Base-by-base conservation (phyloP, 2,888 invertebrate species). In the Troides aeacus region DNA sequence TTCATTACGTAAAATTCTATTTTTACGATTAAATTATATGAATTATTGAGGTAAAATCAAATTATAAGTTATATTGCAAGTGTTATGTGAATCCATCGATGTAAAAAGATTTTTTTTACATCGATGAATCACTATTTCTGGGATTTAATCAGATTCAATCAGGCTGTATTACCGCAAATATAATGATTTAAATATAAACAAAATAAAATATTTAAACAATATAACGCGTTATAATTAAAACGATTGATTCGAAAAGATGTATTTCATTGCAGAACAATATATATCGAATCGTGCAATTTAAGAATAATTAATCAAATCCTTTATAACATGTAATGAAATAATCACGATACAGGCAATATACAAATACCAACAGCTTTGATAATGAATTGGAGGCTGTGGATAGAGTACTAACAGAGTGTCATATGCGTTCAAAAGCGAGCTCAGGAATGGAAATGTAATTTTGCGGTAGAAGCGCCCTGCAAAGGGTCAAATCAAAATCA, bases 401-500 rank as follows among this genome's bases (percentile, higher is more conserved):
- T 64, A 64, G 62, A 61, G 50, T 64, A n/a, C 66, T 64, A 66
- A 72, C 46, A 42, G 68, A 23, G 70, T 71, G 70, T 67, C 64
- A 67, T 66, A 39, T 23, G 68, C 70, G 57, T 73, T 71, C 64
- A 67, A 71, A 71, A 71, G 70, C 67, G 64, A 64, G 39, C 67
- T 82, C 84, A 84, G 87, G 86, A 87, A 88, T 90, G 86, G 88
- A 89, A 91, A 90, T 89, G 90, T 92, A 90, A 92, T 92, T 91
- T 91, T 90, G 91, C 86, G 90, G 90, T 87, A 80, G 83, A 85
- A 78, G 84, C 85, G 78, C 86, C 89, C 89, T 89, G 87, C 90
- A 92, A 92, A 92, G 90, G 89, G 89, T 90, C 90, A 92, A 91
- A 92, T 91, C 90, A 90, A 92, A 92, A 92, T 90, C 90, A 92